These are phyloP conservation scores for Archilochus colubris DNA, from an alignment of 2,113 vertebrate species.

Conservation along the genomic window DNA sequence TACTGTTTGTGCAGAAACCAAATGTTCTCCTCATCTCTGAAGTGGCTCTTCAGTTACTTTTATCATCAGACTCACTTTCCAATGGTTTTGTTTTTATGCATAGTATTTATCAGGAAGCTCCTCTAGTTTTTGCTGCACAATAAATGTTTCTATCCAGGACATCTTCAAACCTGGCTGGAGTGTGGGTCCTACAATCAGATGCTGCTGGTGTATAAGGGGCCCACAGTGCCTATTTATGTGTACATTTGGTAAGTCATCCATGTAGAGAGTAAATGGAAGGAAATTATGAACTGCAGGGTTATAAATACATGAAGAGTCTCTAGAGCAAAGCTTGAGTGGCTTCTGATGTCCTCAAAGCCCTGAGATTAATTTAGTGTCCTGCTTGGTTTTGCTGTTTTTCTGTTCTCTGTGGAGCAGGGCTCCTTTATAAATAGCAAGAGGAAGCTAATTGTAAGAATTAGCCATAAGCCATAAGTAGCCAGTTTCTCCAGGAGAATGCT, in stretches of 20 bases:
- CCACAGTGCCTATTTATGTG: neutral
- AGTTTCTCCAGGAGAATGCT: no score
- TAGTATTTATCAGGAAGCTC: neutral
- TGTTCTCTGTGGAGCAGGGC: neutral
- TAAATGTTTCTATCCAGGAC: neutral
- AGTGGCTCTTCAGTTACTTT: neutral
- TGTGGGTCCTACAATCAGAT: neutral
- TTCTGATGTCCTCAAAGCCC: slow-evolving; percentile 27
- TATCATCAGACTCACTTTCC: neutral
- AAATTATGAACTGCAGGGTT: neutral
- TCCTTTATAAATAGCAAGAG: neutral
- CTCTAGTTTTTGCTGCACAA: neutral
- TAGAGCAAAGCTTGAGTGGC: neutral
- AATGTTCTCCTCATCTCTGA: neutral
- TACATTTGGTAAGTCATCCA: neutral
- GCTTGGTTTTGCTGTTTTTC: neutral
- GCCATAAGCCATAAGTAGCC: no score
- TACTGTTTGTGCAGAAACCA: neutral
- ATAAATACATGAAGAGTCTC: slow-evolving; percentile 32
- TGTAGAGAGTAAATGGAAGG: neutral
- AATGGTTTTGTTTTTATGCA: neutral
- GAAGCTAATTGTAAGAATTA: neutral
- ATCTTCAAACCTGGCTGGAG: neutral
- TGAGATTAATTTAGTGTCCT: neutral
- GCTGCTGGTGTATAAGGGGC: neutral